Evolutionary conservation across 2,113 vertebrate species (phyloP), one percentile per base, ranked within the genome.

Genomic region (Gadus macrocephalus): DNA sequence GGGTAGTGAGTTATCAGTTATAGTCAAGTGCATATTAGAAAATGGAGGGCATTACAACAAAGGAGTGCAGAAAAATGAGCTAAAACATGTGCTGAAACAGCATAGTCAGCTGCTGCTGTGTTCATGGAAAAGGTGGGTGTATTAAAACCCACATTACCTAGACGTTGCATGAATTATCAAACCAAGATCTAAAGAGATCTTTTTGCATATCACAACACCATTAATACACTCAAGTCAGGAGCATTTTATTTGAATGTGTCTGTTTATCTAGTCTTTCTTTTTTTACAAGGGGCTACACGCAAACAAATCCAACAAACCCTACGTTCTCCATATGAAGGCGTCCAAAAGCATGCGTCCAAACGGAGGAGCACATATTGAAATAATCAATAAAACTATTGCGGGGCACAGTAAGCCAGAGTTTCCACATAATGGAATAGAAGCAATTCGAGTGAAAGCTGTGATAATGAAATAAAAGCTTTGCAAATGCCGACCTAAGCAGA

Each of bases 391-490:
- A 17, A 58, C 42, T 49, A 9, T 49, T 11, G 9, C 15, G 15
- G 4, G n/a, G 55, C 55, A 58, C 15, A 58, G n/a, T 58, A 58
- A 58, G 55, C 55, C 55, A 17, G n/a, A 9, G n/a, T 58, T 58
- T 58, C 55, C n/a, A 58, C 15, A 14, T 58, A 58, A 58, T 58
- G 55, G 55, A 58, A 58, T 58, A 58, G 15, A 58, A 58, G 55
- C 55, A 58, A 58, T 58, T n/a, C 55, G n/a, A n/a, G 55, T 58
- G 55, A 58, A 58, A 58, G 55, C 55, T 58, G 15, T 16, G 55
- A 58, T 58, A 58, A 58, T 58, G 55, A 58, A 58, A 58, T 58
- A 58, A 58, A 58, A 58, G 55, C 55, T 58, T 49, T 49, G 17
- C 55, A 58, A n/a, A 58, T 17, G 55, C 55, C 55, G 15, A 16